Evolutionary conservation across 2,113 vertebrate genomes (phyloP).

Genomic region (Cyanoderma ruficeps): DNA sequence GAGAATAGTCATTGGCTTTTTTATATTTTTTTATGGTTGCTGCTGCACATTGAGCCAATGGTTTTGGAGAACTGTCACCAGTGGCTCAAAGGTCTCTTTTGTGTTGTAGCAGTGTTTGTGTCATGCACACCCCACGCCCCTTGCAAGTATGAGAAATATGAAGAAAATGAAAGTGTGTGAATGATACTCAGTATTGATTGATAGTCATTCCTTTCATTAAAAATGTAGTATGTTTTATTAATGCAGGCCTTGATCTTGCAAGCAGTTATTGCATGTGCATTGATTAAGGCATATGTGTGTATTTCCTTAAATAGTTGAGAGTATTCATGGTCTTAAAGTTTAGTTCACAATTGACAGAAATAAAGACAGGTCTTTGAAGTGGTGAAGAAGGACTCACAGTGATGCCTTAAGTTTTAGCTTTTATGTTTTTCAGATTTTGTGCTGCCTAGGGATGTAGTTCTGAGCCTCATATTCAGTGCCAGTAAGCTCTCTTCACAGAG

Average conservation of each 20-base stretch:
- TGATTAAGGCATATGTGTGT: neutral
- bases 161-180: neutral
- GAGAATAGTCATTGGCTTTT: neutral
- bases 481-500: no score
- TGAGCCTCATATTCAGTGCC: no score
- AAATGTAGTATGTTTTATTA: neutral
- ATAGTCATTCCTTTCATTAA: neutral
- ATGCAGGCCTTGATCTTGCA: neutral
- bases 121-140: accelerated
- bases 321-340: neutral
- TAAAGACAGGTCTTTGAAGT: neutral
- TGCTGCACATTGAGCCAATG: neutral
- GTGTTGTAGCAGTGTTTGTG: neutral
- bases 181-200: neutral
- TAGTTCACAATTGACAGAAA: neutral
- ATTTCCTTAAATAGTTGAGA: neutral
- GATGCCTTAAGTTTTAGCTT: no score
- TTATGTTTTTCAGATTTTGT: no score
- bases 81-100: neutral
- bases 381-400: neutral
- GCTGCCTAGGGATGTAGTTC: no score
- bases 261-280: neutral
- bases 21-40: neutral
- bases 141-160: neutral
- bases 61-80: neutral